Evolutionary conservation across 2,113 vertebrate genomes (phyloP).

Genomic region (Cichladusa arquata): DNA sequence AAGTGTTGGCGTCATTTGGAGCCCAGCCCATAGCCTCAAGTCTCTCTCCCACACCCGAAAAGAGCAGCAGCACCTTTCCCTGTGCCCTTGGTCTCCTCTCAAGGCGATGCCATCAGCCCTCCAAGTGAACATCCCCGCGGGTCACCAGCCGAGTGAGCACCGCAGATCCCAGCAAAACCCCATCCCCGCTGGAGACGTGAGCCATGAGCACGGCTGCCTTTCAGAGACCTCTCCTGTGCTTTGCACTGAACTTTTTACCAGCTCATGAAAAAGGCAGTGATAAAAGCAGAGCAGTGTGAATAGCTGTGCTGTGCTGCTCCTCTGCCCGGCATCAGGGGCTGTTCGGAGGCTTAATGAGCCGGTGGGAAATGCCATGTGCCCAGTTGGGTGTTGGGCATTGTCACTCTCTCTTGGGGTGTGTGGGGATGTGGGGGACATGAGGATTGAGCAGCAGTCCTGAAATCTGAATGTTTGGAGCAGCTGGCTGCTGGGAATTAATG

Average conservation of each 20-base stretch:
- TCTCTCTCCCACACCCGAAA: neutral
- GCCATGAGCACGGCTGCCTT: neutral
- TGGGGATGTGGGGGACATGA: neutral
- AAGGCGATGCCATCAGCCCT: neutral
- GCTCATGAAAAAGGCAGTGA: neutral
- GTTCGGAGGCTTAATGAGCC: neutral
- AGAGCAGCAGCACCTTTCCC: neutral
- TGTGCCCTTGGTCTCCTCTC: neutral
- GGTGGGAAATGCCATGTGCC: neutral
- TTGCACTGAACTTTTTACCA: slow-evolving; percentile 22
- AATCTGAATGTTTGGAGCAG: neutral
- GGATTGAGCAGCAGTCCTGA: neutral
- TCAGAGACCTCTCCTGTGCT: slow-evolving; percentile 14
- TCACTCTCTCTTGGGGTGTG: neutral
- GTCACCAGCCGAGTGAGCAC: neutral
- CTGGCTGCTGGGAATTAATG: neutral
- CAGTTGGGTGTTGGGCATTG: neutral
- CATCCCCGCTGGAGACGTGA: neutral
- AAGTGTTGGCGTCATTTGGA: neutral
- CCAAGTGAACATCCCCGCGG: neutral
- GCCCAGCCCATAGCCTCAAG: neutral
- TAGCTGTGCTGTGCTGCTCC: neutral
- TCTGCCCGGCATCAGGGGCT: neutral
- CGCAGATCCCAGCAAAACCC: neutral
- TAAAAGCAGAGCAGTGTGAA: slow-evolving; percentile 31